Evolutionary conservation across 2,113 vertebrate species (phyloP).

Genomic region (Morone chrysops): DNA sequence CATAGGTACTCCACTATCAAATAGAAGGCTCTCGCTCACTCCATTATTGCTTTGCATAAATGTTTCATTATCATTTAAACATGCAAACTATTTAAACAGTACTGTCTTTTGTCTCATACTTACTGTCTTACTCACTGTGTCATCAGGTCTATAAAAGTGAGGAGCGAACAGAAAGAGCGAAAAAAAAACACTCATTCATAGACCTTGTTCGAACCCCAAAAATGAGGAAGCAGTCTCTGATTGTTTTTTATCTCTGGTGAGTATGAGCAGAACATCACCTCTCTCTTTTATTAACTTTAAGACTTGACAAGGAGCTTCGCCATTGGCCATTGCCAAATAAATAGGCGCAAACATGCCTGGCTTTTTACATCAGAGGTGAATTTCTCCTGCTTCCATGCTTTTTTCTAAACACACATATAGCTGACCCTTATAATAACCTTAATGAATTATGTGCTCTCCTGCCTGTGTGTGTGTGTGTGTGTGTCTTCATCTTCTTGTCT

Average conservation of each 20-base stretch:
- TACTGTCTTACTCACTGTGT: slow-evolving; percentile 7
- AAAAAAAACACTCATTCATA: slow-evolving; percentile 62
- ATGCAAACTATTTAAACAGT: slow-evolving; percentile 47
- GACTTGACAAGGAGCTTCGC: neutral
- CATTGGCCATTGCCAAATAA: no score
- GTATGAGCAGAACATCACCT: slow-evolving; percentile 2
- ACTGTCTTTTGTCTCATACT: neutral
- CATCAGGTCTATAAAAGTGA: slow-evolving; percentile 54
- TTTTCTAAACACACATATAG: no score
- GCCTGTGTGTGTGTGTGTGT: no score
- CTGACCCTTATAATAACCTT: no score
- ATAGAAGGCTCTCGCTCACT: neutral
- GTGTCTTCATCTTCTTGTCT: no score
- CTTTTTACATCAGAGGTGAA: no score
- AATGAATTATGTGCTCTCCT: no score
- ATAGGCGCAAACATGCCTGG: no score
- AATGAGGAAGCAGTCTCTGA: slow-evolving; percentile 78
- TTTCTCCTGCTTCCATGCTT: no score
- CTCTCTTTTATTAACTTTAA: neutral
- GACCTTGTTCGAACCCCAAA: slow-evolving; percentile 77
- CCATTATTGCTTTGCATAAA: slow-evolving; percentile 32
- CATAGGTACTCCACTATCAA: neutral
- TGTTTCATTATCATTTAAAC: slow-evolving; percentile 18
- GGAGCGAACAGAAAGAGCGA: slow-evolving; percentile 17
- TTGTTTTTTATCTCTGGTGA: slow-evolving; percentile 82